A percentile compares a stretch with the other conserved stretches of the same genome.
Evolutionary conservation across 2,113 vertebrate genomes (phyloP).

Genomic region (Thomomys bottae): DNA sequence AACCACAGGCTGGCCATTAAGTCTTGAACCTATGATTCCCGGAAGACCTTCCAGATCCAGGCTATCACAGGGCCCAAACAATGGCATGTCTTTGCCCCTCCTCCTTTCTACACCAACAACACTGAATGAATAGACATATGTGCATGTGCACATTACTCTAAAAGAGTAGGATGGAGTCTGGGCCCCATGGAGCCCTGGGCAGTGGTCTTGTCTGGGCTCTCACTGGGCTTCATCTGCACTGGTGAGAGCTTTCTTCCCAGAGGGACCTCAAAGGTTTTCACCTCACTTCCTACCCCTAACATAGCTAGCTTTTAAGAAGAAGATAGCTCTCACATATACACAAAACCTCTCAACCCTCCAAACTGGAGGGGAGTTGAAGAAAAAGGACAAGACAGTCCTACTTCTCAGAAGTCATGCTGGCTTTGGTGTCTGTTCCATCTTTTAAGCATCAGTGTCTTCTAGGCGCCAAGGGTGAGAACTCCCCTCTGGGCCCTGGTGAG

Average conservation of each 20-base stretch:
- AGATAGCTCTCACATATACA: neutral
- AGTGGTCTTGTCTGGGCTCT: neutral
- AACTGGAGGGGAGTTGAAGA: neutral
- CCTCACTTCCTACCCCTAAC: neutral
- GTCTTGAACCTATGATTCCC: neutral
- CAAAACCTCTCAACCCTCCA: neutral
- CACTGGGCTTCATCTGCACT: neutral
- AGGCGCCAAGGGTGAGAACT: accelerated
- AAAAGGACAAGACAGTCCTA: neutral
- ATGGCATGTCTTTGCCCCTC: neutral
- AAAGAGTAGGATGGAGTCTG: neutral
- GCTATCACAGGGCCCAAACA: neutral
- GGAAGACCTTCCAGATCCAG: neutral
- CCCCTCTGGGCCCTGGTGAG: neutral
- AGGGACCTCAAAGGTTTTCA: neutral
- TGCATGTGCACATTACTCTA: neutral
- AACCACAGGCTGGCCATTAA: neutral
- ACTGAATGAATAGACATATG: neutral
- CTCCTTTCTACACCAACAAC: neutral
- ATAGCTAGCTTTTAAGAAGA: neutral
- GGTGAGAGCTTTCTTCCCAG: neutral
- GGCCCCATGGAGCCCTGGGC: neutral
- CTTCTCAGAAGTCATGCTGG: neutral
- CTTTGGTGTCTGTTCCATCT: neutral
- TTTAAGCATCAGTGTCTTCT: neutral